phyloP scores from a whole-genome alignment of 1,140 invertebrate species.

The Magallana ariakensis region DNA sequence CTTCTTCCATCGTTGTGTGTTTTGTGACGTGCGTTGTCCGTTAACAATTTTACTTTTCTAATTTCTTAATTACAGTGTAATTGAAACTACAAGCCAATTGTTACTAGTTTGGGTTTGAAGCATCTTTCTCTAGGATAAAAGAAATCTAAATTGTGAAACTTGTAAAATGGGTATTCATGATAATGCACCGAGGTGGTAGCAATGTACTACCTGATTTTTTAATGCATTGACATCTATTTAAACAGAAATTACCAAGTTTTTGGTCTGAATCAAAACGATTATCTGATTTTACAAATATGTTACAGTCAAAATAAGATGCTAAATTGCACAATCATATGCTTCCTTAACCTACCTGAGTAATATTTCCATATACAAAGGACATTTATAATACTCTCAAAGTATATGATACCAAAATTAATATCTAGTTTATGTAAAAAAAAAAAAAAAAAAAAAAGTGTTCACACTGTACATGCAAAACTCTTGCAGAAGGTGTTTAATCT shows the following conservation, averaged over 20 bases:
- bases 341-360: not conserved
- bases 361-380: not conserved
- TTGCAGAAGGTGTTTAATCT: not conserved
- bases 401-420: not conserved
- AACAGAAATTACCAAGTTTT: too few relatives aligned
- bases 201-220: too few relatives aligned
- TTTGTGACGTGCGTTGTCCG: too few relatives aligned
- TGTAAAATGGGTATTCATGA: too few relatives aligned
- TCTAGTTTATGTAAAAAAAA: not conserved
- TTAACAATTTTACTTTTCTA: too few relatives aligned
- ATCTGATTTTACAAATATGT: not conserved
- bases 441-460: too few relatives aligned
- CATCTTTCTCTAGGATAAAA: not conserved
- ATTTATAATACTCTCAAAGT: not conserved
- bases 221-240: too few relatives aligned
- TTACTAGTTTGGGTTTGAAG: not conserved
- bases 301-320: not conserved
- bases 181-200: too few relatives aligned
- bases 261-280: too few relatives aligned
- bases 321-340: not conserved
- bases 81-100: not conserved
- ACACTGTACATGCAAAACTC: too few relatives aligned
- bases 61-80: not conserved
- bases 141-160: too few relatives aligned
- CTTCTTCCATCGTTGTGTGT: too few relatives aligned